phyloP scores from a whole-genome alignment of 2,113 vertebrate genomes.

The Chionis minor region DNA sequence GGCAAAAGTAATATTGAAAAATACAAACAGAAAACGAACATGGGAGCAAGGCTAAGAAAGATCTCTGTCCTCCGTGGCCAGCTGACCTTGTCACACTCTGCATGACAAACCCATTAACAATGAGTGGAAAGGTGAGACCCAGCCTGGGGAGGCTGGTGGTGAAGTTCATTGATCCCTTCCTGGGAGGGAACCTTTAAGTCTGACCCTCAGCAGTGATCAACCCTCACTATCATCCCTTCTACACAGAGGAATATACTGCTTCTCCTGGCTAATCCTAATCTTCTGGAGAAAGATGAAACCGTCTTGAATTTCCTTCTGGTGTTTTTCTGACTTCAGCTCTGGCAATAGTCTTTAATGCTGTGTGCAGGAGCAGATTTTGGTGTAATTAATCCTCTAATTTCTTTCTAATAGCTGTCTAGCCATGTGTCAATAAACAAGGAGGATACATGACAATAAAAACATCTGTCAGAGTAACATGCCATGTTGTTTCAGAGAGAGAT shows the following conservation, averaged over 20 bases:
- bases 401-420: conserved; percentile 38
- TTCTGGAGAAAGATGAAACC: neutral
- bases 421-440: conserved; percentile 32
- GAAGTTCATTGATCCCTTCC: neutral
- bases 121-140: neutral
- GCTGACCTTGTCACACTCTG: neutral
- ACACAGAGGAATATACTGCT: neutral
- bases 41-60: neutral
- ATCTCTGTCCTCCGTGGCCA: neutral
- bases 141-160: neutral
- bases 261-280: neutral
- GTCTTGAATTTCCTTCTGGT: neutral
- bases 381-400: conserved; percentile 45
- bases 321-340: neutral
- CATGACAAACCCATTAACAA: neutral
- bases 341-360: neutral
- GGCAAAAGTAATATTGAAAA: neutral
- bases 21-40: neutral
- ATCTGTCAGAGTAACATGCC: neutral
- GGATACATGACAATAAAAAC: neutral
- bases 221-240: neutral
- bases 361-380: neutral
- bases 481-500: neutral
- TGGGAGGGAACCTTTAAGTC: neutral
- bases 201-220: neutral